Conservation (phyloP, 2,888 invertebrate genomes). For the Tanaodytes sp. region DNA sequence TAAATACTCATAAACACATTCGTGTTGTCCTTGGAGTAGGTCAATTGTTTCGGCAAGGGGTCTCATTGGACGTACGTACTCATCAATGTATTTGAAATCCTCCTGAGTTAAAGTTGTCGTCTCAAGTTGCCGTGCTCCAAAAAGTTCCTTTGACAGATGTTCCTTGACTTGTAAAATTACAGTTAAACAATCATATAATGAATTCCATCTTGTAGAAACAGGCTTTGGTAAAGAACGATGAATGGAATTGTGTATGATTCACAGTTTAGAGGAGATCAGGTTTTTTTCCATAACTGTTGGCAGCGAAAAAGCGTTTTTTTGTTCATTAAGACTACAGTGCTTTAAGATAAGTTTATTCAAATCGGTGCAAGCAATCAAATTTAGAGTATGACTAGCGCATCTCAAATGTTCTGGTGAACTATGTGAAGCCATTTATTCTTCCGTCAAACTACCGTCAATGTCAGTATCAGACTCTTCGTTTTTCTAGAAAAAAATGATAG, state of each 20-base stretch:
- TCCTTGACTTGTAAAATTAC: neutral
- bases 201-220: neutral
- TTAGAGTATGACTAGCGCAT: neutral
- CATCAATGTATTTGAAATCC: neutral
- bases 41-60: slow-evolving; percentile 1
- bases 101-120: neutral
- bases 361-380: neutral
- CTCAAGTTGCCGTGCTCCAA: no score
- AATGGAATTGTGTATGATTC: neutral
- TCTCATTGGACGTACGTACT: neutral
- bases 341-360: neutral
- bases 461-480: no score
- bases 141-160: no score
- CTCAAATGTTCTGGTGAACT: neutral
- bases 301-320: neutral
- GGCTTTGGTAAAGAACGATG: neutral
- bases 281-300: neutral
- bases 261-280: neutral
- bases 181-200: neutral
- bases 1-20: slow-evolving; percentile 5
- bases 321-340: neutral
- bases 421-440: no score
- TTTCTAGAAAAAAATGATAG: no score
- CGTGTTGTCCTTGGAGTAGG: neutral
- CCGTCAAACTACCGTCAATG: no score